These are phyloP conservation scores for Acronicta psi DNA, from an alignment of 2,888 invertebrate genomes.

Conservation along the genomic window DNA sequence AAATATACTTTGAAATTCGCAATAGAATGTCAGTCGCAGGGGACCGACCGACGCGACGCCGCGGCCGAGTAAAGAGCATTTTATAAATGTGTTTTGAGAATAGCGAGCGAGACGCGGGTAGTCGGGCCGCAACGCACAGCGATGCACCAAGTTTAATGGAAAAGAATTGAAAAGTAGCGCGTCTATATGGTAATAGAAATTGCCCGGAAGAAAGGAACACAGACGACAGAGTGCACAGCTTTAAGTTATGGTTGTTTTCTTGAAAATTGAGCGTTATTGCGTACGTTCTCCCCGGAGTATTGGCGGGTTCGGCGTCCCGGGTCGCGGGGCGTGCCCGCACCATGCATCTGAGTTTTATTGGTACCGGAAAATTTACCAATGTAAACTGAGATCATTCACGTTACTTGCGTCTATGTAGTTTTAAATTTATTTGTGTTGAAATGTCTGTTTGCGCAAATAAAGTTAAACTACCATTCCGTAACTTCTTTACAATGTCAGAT, in stretches of 20 bases:
- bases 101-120: conserved; percentile 74
- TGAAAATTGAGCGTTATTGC: conserved; percentile 87
- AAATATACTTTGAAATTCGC: conserved; percentile 84
- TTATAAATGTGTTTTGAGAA: conserved; percentile 88
- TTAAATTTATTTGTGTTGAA: conserved; percentile 58
- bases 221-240: conserved; percentile 85
- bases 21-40: conserved; percentile 86
- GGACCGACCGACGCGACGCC: conserved; percentile 65
- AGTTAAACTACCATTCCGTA: conserved; percentile 11
- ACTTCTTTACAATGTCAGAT: conserved; percentile 11
- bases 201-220: conserved; percentile 88
- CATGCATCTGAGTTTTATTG: conserved; percentile 70
- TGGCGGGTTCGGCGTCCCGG: conserved; percentile 60
- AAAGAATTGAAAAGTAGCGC: conserved; percentile 89
- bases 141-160: conserved; percentile 89
- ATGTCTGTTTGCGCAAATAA: conserved; percentile 38
- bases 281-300: conserved; percentile 75
- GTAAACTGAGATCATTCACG: conserved; percentile 75
- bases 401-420: conserved; percentile 65
- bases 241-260: conserved; percentile 88
- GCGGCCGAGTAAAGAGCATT: conserved; percentile 86
- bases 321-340: conserved; percentile 50
- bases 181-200: conserved; percentile 89
- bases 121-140: conserved; percentile 80
- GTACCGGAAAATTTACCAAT: conserved; percentile 74